phyloP scores from a whole-genome alignment of 2,797 vertebrate genomes.

The Esox lucius region DNA sequence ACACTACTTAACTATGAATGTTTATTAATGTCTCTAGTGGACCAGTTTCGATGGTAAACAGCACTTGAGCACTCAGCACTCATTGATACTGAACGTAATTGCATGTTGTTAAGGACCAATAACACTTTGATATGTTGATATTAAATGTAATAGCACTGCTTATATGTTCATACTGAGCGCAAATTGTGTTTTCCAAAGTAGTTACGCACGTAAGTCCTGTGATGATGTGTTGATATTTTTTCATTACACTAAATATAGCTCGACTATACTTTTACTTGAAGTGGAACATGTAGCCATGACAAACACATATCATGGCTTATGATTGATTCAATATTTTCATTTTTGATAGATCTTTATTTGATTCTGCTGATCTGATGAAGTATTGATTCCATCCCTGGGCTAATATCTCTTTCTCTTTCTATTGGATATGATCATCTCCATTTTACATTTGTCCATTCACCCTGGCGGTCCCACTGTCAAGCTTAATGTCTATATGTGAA shows the following conservation, averaged over 20 bases:
- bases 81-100: too few species aligned
- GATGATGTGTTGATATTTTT: slow-evolving; percentile 35
- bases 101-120: too few species aligned
- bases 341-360: slow-evolving; percentile 50
- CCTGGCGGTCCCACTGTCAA: slow-evolving; percentile 5
- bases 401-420: neutral
- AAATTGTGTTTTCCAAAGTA: too few species aligned
- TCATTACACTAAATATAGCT: slow-evolving; percentile 49
- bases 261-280: slow-evolving; percentile 61
- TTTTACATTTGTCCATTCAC: slow-evolving; percentile 27
- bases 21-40: too few species aligned
- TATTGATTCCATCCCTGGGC: slow-evolving; percentile 12
- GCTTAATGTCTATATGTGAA: slow-evolving; percentile 22
- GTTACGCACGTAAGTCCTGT: too few species aligned
- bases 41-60: too few species aligned
- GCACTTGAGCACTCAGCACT: too few species aligned
- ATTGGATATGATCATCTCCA: neutral
- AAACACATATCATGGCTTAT: slow-evolving; percentile 52
- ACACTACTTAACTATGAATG: too few species aligned
- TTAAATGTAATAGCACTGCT: too few species aligned
- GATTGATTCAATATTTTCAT: slow-evolving; percentile 59
- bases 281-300: slow-evolving; percentile 60
- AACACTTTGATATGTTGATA: too few species aligned
- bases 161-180: too few species aligned
- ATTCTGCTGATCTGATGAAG: slow-evolving; percentile 49